A percentile compares a stretch with the other conserved stretches of the same genome.
These are phyloP conservation scores for Steinernema scapterisci DNA, from an alignment of 2,888 invertebrate species.

Conservation along the genomic window DNA sequence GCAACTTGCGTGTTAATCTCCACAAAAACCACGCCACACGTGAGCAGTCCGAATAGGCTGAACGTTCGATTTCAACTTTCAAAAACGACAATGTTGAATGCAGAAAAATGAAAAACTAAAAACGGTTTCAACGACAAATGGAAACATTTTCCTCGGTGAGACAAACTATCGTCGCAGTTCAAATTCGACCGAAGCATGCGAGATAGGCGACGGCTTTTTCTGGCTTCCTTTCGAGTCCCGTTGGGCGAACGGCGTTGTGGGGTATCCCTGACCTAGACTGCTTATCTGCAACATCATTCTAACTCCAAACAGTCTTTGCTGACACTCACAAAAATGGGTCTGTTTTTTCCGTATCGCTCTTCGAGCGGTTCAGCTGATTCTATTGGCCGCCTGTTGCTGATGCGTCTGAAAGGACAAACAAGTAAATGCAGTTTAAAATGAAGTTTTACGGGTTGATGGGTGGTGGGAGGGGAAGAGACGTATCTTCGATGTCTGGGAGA, in stretches of 20 bases:
- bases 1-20: slow-evolving; percentile 5
- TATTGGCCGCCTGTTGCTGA: neutral
- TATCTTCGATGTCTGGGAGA: neutral
- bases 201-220: neutral
- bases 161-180: slow-evolving; percentile 7
- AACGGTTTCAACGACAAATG: neutral
- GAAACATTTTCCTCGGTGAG: neutral
- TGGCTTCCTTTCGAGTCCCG: neutral
- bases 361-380: neutral
- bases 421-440: neutral
- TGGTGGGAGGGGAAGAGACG: neutral
- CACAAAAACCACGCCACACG: neutral
- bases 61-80: too few relatives aligned
- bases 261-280: neutral
- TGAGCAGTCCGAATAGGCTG: too few relatives aligned
- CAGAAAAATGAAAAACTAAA: too few relatives aligned
- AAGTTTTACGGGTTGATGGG: neutral
- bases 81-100: too few relatives aligned
- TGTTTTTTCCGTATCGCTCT: slow-evolving; percentile 7
- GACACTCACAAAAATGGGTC: neutral
- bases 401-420: neutral
- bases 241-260: neutral
- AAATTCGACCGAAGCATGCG: slow-evolving; percentile 19
- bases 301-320: neutral
- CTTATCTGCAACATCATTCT: neutral